Evolutionary conservation across 2,888 invertebrate genomes (phyloP).

Genomic region (Agonopterix arenella): DNA sequence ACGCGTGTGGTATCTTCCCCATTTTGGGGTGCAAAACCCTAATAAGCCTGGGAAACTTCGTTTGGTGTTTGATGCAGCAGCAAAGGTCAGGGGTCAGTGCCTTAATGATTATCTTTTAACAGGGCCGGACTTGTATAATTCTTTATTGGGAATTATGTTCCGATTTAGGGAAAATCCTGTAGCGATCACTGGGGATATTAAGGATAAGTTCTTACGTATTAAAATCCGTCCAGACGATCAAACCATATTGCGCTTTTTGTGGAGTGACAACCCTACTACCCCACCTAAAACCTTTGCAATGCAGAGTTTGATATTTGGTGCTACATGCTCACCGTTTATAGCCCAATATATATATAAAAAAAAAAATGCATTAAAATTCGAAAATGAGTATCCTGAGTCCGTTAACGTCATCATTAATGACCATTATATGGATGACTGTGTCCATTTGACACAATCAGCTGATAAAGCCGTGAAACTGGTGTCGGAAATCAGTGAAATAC

Average conservation of each 20-base stretch:
- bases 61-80: too few species aligned
- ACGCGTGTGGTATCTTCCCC: slow-evolving; percentile 13
- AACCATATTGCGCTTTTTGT: slow-evolving; percentile 13
- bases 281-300: slow-evolving; percentile 9
- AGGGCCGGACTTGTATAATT: slow-evolving; percentile 17
- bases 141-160: slow-evolving; percentile 16
- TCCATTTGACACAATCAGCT: too few species aligned
- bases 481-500: too few species aligned
- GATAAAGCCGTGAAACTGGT: too few species aligned
- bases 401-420: too few species aligned
- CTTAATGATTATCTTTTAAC: slow-evolving; percentile 14
- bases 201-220: slow-evolving; percentile 13
- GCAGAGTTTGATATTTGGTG: slow-evolving; percentile 13
- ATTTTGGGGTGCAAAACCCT: slow-evolving; percentile 14
- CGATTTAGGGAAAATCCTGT: slow-evolving; percentile 12
- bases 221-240: slow-evolving; percentile 15
- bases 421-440: too few species aligned
- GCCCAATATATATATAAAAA: too few species aligned
- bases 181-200: slow-evolving; percentile 12
- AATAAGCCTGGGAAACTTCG: slow-evolving; percentile 16
- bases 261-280: slow-evolving; percentile 5
- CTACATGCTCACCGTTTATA: too few species aligned
- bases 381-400: too few species aligned
- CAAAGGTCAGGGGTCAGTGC: slow-evolving; percentile 11
- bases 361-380: too few species aligned